A percentile compares a stretch with the other conserved stretches of the same genome.
These are phyloP conservation scores for Microtus agrestis DNA, from an alignment of 2,797 vertebrate species.

Conservation along the genomic window DNA sequence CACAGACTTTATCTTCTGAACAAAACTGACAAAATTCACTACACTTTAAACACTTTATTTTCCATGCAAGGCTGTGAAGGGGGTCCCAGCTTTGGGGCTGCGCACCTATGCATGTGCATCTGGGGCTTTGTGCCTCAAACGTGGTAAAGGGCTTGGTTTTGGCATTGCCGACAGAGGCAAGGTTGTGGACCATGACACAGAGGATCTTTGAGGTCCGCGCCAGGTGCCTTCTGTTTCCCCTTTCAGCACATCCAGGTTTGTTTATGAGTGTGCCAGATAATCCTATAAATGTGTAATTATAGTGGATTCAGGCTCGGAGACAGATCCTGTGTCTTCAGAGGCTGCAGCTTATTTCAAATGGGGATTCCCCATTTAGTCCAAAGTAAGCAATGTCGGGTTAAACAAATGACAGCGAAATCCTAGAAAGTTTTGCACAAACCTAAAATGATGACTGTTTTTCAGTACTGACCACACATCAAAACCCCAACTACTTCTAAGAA, in stretches of 20 bases:
- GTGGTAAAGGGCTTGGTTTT: neutral
- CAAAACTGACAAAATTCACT: neutral
- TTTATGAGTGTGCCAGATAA: neutral
- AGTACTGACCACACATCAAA: accelerated
- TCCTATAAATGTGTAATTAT: neutral
- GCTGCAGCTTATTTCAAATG: neutral
- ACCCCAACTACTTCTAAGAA: neutral
- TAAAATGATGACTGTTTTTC: neutral
- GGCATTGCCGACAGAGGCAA: neutral
- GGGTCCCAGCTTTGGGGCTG: neutral
- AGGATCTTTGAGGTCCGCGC: neutral
- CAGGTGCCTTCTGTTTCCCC: neutral
- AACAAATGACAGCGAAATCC: neutral
- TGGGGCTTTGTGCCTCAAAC: neutral
- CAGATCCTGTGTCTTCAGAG: accelerated
- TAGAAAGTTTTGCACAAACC: neutral
- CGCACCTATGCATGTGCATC: neutral
- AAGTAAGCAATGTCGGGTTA: neutral
- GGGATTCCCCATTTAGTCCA: accelerated
- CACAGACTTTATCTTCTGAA: neutral
- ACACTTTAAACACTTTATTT: neutral
- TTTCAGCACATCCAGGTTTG: neutral
- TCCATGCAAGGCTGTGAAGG: neutral
- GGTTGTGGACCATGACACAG: neutral
- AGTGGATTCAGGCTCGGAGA: neutral